These are phyloP conservation scores for Noctua comes DNA, from an alignment of 2,888 invertebrate species.

Conservation along the genomic window DNA sequence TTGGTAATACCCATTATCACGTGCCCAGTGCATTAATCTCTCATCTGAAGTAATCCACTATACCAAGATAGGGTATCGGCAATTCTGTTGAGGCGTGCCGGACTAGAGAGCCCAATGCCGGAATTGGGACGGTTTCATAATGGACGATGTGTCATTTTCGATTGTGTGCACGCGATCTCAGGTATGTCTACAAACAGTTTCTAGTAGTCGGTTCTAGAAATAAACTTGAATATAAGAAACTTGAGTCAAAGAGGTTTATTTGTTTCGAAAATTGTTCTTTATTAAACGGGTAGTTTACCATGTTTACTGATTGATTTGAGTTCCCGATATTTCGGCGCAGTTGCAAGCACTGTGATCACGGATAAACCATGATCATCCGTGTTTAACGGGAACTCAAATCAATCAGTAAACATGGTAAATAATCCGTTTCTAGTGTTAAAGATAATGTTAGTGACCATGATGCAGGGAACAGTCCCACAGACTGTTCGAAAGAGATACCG, in stretches of 20 bases:
- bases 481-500: too few relatives aligned
- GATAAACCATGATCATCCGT: too few relatives aligned
- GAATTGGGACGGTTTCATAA: conserved; percentile 64
- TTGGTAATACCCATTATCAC: conserved; percentile 70
- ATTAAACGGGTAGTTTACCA: too few relatives aligned
- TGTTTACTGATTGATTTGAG: too few relatives aligned
- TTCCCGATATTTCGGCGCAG: too few relatives aligned
- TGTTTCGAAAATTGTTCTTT: neutral
- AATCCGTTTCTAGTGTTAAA: too few relatives aligned
- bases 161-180: conserved; percentile 64
- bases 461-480: too few relatives aligned
- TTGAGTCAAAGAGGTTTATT: neutral
- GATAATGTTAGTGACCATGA: too few relatives aligned
- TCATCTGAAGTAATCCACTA: conserved; percentile 71
- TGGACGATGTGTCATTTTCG: conserved; percentile 61
- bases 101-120: conserved; percentile 46
- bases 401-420: too few relatives aligned
- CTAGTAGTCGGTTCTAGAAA: neutral
- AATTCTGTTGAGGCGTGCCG: conserved; percentile 75
- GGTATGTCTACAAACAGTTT: neutral
- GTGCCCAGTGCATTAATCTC: conserved; percentile 70
- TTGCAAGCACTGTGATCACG: too few relatives aligned
- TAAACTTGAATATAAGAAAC: neutral
- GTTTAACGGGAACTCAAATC: too few relatives aligned
- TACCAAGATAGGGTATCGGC: conserved; percentile 68